Evolutionary conservation across 2,113 vertebrate genomes (phyloP), one percentile per base, ranked within the genome.

Genomic region (Eonycteris spelaea): DNA sequence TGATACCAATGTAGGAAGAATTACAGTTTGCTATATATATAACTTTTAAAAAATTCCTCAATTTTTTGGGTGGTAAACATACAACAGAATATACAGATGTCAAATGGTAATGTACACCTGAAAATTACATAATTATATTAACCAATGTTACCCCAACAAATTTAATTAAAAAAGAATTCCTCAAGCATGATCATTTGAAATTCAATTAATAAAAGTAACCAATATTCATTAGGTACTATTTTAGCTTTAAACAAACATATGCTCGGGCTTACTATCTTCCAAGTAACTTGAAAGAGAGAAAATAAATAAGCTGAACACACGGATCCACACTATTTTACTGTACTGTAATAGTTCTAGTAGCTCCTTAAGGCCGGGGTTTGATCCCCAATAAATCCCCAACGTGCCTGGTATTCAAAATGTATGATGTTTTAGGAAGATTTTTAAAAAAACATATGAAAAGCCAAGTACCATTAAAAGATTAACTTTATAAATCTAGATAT

Each of bases 141-240:
- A 48, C 48, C 48, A 48, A 48, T 48, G 48, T 48, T 48, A 48
- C 11, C 13, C 2, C 48, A 48, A 13, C 14, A 48, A 48, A 48
- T 13, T 48, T 48, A 48, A 48, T 48, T 48, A 2, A 14, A 48
- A 83, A 93, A 84, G 83, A 28, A 35, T 82, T 78, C 21, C 59
- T 86, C n/a, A 16, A 38, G 38, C 14, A 63, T 77, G 43, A 90
- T 84, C 18, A 93, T 70, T 26, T 96, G 51, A 93, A 84, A 94
- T 75, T 95, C 51, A 90, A 48, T 86, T n/a, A 91, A 85, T 45
- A 75, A 85, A 95, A 94, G 83, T 55, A 90, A 84, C 14, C 53
- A 90, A 43, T 51, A 68, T 40, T 78, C 5, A 2, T 80, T 40
- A 57, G 43, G 53, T 67, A 80, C 33, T 90, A 67, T 45, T 91